Evolutionary conservation across 2,113 vertebrate genomes (phyloP).

Genomic region (Meleagris gallopavo): DNA sequence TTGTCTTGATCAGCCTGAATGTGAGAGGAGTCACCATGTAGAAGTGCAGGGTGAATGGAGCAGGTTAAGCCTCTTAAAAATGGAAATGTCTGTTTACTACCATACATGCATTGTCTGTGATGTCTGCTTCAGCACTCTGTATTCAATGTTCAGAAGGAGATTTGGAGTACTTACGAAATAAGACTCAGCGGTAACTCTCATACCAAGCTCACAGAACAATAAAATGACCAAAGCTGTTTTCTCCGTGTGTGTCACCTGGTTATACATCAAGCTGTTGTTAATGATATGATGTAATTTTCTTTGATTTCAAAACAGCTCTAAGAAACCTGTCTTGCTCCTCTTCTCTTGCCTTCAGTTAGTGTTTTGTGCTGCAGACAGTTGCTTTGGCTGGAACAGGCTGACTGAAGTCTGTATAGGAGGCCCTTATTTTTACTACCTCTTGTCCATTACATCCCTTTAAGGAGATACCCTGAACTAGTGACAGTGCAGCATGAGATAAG

Average conservation of each 20-base stretch:
- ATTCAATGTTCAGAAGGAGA: neutral
- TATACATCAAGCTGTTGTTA: neutral
- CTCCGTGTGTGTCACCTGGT: neutral
- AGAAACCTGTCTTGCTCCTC: neutral
- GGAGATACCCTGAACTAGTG: neutral
- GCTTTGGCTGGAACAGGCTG: neutral
- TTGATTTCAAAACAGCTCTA: neutral
- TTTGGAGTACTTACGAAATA: neutral
- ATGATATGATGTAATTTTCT: neutral
- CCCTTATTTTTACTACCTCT: neutral
- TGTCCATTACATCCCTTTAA: neutral
- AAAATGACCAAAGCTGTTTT: neutral
- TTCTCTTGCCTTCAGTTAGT: neutral
- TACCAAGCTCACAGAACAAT: neutral
- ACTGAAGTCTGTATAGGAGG: neutral
- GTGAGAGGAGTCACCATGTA: neutral
- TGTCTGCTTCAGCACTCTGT: neutral
- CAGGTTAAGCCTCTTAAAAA: neutral
- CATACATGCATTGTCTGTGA: fast-evolving
- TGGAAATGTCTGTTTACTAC: neutral
- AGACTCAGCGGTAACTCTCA: neutral
- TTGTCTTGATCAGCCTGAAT: neutral
- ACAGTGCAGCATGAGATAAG: neutral
- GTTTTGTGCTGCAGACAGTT: neutral
- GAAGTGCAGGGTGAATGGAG: neutral